Evolutionary conservation across 2,113 vertebrate species (phyloP).

Genomic region (Sander vitreus): DNA sequence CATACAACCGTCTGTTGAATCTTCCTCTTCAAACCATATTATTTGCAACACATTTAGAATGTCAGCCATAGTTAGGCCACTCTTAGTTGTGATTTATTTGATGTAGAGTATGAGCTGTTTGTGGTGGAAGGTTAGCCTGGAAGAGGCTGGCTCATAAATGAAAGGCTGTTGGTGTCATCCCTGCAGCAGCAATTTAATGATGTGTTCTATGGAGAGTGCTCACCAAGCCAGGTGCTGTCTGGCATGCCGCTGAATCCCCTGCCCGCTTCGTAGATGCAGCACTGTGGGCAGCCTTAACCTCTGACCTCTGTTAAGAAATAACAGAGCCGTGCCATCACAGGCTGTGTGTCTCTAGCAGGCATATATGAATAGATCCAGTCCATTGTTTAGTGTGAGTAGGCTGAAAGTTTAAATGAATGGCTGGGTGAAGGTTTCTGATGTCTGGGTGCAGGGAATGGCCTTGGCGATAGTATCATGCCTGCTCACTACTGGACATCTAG

Average conservation of each 20-base stretch:
- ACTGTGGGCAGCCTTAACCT: slow-evolving; percentile 57
- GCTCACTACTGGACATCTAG: slow-evolving; percentile 39
- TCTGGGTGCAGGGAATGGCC: slow-evolving; percentile 14
- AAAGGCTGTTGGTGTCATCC: slow-evolving; percentile 60
- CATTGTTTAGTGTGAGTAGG: neutral
- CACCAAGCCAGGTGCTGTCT: slow-evolving; percentile 52
- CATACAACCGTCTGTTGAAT: slow-evolving; percentile 39
- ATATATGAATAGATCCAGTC: slow-evolving; percentile 28
- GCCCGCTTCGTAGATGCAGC: slow-evolving; percentile 34
- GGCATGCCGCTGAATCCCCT: slow-evolving; percentile 41
- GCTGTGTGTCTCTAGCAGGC: slow-evolving; percentile 7
- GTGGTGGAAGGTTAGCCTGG: slow-evolving; percentile 43
- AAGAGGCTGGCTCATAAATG: slow-evolving; percentile 56
- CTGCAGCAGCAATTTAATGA: slow-evolving; percentile 70
- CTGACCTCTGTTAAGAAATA: slow-evolving; percentile 53
- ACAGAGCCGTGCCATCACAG: slow-evolving; percentile 1
- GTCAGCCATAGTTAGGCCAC: slow-evolving; percentile 13
- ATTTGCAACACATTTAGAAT: slow-evolving; percentile 53
- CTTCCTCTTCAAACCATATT: slow-evolving; percentile 44
- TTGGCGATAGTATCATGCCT: slow-evolving; percentile 24
- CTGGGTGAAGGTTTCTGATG: slow-evolving; percentile 30
- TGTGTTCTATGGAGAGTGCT: slow-evolving; percentile 41
- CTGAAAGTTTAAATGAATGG: slow-evolving; percentile 66
- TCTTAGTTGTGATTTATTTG: slow-evolving; percentile 41
- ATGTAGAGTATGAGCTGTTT: slow-evolving; percentile 27